Conservation (phyloP, 2,888 invertebrate species). For the Drosophila barbarae region DNA sequence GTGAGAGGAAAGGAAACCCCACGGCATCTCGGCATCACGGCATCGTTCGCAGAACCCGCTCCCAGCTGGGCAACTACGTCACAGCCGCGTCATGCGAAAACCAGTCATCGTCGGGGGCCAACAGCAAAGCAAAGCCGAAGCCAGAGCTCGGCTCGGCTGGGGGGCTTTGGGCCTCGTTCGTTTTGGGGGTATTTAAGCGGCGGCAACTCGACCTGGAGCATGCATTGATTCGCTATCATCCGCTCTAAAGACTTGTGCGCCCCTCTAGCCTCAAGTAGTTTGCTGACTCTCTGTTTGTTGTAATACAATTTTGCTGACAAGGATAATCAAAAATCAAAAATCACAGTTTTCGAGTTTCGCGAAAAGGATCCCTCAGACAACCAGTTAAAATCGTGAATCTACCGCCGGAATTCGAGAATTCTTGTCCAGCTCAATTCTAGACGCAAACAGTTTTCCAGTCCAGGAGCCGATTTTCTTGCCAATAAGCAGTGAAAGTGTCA, state of each 20-base stretch:
- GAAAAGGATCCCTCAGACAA: constrained; percentile 47
- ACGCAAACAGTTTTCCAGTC: constrained; percentile 68
- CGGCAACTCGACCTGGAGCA: constrained; percentile 83
- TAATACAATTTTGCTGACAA: constrained; percentile 77
- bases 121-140: background rate
- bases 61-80: constrained; percentile 60
- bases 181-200: constrained; percentile 83
- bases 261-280: constrained; percentile 75
- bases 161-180: constrained; percentile 31
- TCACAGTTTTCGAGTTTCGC: constrained; percentile 53
- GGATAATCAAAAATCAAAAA: constrained; percentile 51
- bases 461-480: constrained; percentile 53
- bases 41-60: constrained; percentile 21
- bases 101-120: constrained; percentile 57
- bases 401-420: constrained; percentile 51
- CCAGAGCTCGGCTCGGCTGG: constrained; percentile 9
- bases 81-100: constrained; percentile 74
- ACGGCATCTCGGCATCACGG: constrained; percentile 34
- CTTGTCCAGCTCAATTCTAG: constrained; percentile 71
- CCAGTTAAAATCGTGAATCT: constrained; percentile 30
- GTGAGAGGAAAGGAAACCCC: constrained; percentile 68
- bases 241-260: constrained; percentile 82
- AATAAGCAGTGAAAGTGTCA: constrained; percentile 78
- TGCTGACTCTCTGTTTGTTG: constrained; percentile 77
- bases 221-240: constrained; percentile 86